Percentiles rank a stretch among this genome's conserved stretches.
Conservation (phyloP, 2,888 invertebrate genomes). For the Caenorhabditis sp. region DNA sequence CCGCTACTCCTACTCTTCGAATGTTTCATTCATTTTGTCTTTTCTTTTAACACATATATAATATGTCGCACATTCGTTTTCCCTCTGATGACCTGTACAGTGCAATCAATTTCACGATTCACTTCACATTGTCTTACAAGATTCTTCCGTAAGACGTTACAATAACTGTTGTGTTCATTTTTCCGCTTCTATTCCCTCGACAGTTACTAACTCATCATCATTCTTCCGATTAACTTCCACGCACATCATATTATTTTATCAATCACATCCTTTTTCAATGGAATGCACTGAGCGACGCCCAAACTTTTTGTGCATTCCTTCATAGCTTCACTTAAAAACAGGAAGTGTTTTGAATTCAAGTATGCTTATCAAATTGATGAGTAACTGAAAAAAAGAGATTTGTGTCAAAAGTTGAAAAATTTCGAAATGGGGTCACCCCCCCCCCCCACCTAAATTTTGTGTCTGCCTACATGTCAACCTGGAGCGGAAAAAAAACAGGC, state of each 20-base stretch:
- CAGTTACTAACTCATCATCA: neutral
- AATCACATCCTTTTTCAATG: constrained; percentile 5
- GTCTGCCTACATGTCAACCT: constrained; percentile 46
- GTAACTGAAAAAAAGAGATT: neutral
- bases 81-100: constrained; percentile 4
- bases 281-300: constrained; percentile 28
- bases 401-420: constrained; percentile 1
- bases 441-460: constrained; percentile 19
- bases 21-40: constrained; percentile 12
- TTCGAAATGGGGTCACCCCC: constrained; percentile 39
- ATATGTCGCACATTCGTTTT: neutral
- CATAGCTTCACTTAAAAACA: constrained; percentile 18
- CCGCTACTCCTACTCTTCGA: constrained; percentile 3
- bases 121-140: constrained; percentile 14
- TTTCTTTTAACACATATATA: constrained; percentile 7
- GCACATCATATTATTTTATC: neutral
- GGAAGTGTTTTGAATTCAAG: neutral
- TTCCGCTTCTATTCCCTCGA: neutral
- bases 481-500: constrained; percentile 38
- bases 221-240: neutral
- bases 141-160: neutral
- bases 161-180: neutral
- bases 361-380: neutral
- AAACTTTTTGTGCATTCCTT: constrained; percentile 1
- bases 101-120: constrained; percentile 18